A percentile compares a stretch with the other conserved stretches of the same genome.
These are phyloP conservation scores for Tragelaphus buxtoni DNA, from an alignment of 2,113 vertebrate species.

Conservation along the genomic window DNA sequence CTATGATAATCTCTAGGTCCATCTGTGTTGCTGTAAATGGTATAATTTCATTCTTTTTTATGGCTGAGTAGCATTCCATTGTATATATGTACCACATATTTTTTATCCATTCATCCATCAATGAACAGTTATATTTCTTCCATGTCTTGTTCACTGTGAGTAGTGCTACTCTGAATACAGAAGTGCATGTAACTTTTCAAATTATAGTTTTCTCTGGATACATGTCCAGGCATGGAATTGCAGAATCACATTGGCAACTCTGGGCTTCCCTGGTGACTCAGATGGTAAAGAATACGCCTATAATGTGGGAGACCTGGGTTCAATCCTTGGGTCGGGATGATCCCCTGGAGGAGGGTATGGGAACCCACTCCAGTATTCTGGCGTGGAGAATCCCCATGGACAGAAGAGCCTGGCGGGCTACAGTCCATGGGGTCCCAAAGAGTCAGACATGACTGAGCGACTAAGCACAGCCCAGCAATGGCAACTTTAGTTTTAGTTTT, in stretches of 20 bases:
- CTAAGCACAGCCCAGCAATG: neutral
- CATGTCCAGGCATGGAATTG: neutral
- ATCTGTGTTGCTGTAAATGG: neutral
- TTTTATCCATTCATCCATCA: neutral
- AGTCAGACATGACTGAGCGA: neutral
- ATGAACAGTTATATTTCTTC: neutral
- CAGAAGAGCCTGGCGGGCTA: rapidly evolving
- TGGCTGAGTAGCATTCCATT: neutral
- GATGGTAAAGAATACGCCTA: neutral
- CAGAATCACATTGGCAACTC: neutral
- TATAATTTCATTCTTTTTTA: neutral
- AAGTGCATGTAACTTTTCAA: neutral
- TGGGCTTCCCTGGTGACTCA: neutral
- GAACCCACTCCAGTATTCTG: neutral
- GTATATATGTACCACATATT: neutral
- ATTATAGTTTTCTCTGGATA: neutral
- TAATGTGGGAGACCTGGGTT: neutral
- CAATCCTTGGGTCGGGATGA: neutral
- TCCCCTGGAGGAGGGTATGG: neutral
- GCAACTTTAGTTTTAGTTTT: neutral
- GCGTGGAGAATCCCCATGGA: neutral
- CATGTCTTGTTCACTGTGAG: neutral
- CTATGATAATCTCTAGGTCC: neutral
- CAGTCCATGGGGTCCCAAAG: neutral
- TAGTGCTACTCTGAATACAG: neutral